Base-by-base conservation (phyloP, 2,797 vertebrate species). In the Sebastolobus alascanus region DNA sequence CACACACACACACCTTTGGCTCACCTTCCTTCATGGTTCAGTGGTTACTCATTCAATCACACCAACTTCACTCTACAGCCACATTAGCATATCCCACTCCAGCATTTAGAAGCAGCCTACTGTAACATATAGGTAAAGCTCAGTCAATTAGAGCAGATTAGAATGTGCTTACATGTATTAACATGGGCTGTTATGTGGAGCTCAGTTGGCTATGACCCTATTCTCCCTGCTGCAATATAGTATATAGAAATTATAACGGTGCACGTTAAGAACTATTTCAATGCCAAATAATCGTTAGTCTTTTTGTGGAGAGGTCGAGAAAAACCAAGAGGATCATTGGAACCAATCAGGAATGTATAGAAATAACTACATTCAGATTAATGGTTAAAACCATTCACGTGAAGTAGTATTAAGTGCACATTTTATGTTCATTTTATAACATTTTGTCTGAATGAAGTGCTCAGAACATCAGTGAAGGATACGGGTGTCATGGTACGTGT, bases 1-100 rank as follows among this genome's bases (percentile, higher is more conserved):
- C 70, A 55, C 67, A 74, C 66, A 33, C 68, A 68, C 82, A 70
- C 71, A 69, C 78, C 61, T 76, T 80, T 80, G 77, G 83, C 66
- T 90, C 82, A 92, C 85, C 88, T 89, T 90, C 80, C 80, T 89
- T 92, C 91, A 89, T 69, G 89, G 89, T 75, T 89, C 84, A 84
- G 63, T 80, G 71, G 64, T 67, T 80, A 79, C 84, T 84, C 85
- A 78, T 86, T 61, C 83, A 67, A 76, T 87, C 85, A 82, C 66
- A 65, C 80, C 50, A 73, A 68, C 82, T 81, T 76, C 70, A 63
- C 73, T 81, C 80, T 73, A 66, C 27, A 56, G 60, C 27, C 67
- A 65, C 71, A 82, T 87, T 85, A 81, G 80, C 86, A 80, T 77
- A 76, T 75, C 75, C 76, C 68, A 20, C 60, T 83, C 71, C 60